Evolutionary conservation across 1,140 invertebrate genomes (phyloP).

Genomic region (Drosophila nebulosa): DNA sequence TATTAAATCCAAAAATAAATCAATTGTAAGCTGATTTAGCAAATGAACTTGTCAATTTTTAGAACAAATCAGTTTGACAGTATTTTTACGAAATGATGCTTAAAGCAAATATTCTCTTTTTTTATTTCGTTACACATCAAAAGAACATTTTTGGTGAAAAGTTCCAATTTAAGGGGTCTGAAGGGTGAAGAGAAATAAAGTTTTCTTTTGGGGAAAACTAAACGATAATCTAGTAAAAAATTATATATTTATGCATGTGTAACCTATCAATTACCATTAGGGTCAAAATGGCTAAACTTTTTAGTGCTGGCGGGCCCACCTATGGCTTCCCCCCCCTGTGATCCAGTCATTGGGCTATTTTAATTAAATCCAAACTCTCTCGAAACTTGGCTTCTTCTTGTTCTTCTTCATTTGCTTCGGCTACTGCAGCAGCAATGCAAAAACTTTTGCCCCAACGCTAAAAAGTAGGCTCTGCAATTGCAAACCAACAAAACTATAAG

Average conservation of each 20-base stretch:
- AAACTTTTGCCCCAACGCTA: conserved; percentile 32
- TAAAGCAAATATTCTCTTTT: no score
- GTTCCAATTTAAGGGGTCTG: no score
- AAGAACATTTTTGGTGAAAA: no score
- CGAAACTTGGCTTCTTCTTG: not conserved
- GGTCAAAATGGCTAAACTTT: not conserved
- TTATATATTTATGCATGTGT: no score
- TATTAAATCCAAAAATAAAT: not conserved
- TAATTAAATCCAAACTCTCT: conserved; percentile 59
- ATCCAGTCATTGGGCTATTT: conserved; percentile 24
- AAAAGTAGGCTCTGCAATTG: conserved; percentile 65
- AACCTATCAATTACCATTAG: conserved; percentile 4
- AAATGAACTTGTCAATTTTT: no score
- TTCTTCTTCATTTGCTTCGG: not conserved
- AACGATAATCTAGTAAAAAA: no score
- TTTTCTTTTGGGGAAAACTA: no score
- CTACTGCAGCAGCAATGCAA: conserved; percentile 27
- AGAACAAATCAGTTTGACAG: not conserved
- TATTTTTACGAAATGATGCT: no score
- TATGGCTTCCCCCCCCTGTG: conserved; percentile 11
- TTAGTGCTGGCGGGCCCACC: conserved; percentile 10
- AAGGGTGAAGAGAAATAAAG: no score
- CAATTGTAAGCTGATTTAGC: not conserved
- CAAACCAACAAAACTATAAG: conserved; percentile 27
- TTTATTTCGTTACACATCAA: no score